Percentiles rank a stretch among this genome's conserved stretches.
phyloP scores from a whole-genome alignment of 2,797 vertebrate species.

The Sebastes wilsoni region DNA sequence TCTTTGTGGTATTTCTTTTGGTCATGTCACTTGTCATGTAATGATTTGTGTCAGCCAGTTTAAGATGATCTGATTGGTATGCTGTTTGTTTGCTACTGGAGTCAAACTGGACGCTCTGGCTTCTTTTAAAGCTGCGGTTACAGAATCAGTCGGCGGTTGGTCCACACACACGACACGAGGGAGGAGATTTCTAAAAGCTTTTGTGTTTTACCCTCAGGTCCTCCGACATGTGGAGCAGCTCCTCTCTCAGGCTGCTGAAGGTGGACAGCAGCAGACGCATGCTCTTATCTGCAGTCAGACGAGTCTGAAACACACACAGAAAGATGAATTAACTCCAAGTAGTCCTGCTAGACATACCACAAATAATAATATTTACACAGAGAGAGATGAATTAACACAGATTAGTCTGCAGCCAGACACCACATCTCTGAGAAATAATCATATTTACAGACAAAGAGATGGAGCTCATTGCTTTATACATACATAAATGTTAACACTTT shows the following conservation, averaged over 20 bases:
- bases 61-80: background rate
- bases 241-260: slow-evolving; percentile 92
- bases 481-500: too few species aligned
- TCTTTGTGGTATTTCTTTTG: background rate
- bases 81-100: background rate
- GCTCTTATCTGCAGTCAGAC: slow-evolving; percentile 91
- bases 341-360: too few species aligned
- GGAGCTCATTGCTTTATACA: too few species aligned
- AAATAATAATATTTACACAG: too few species aligned
- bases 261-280: slow-evolving; percentile 92
- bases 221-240: slow-evolving; percentile 91
- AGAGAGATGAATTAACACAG: too few species aligned
- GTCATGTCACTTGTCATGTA: background rate
- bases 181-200: background rate
- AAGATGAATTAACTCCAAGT: too few species aligned
- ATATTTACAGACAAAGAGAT: too few species aligned
- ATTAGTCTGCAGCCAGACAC: too few species aligned
- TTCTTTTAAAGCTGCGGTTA: background rate
- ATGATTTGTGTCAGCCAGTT: background rate
- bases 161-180: background rate
- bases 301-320: slow-evolving; percentile 81
- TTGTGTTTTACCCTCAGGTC: slow-evolving; percentile 85
- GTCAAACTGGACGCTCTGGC: background rate
- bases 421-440: too few species aligned
- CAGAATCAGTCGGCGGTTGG: background rate